Evolutionary conservation across 2,113 vertebrate species (phyloP).

Genomic region (Archilochus colubris): DNA sequence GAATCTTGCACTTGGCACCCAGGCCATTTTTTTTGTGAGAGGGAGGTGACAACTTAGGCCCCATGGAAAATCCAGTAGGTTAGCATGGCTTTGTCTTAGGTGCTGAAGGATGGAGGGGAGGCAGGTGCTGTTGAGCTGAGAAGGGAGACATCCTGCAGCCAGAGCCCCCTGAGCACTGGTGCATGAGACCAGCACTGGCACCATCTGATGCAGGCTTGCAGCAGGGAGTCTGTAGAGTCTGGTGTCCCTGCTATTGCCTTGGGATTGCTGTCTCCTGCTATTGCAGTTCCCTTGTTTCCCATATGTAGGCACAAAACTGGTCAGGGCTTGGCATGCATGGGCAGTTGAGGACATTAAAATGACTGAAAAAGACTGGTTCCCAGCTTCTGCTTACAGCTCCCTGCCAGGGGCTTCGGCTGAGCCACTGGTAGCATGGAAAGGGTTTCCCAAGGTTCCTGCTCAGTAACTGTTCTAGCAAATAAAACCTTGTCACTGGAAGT

Average conservation of each 20-base stretch:
- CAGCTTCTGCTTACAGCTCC: not conserved
- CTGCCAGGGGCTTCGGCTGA: not conserved
- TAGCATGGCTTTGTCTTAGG: not conserved
- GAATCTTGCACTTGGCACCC: not conserved
- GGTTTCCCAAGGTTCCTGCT: not conserved
- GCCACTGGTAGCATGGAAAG: not conserved
- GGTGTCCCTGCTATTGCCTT: not conserved
- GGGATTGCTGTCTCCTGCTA: not conserved
- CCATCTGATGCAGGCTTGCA: not conserved
- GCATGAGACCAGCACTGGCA: fast-evolving
- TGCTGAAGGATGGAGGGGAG: not conserved
- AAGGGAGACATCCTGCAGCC: not conserved
- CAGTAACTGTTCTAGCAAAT: not conserved
- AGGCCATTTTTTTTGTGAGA: not conserved
- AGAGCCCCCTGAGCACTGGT: not conserved
- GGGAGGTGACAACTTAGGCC: not conserved
- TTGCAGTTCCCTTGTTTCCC: not conserved
- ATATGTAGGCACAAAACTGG: not conserved
- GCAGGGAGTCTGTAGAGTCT: not conserved
- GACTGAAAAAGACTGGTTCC: not conserved
- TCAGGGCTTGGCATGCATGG: not conserved
- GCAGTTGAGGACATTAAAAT: not conserved
- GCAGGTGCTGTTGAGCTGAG: not conserved
- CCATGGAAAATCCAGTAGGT: not conserved
- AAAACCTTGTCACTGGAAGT: not conserved